phyloP scores from a whole-genome alignment of 2,113 vertebrate species.

The Pseudois nayaur region DNA sequence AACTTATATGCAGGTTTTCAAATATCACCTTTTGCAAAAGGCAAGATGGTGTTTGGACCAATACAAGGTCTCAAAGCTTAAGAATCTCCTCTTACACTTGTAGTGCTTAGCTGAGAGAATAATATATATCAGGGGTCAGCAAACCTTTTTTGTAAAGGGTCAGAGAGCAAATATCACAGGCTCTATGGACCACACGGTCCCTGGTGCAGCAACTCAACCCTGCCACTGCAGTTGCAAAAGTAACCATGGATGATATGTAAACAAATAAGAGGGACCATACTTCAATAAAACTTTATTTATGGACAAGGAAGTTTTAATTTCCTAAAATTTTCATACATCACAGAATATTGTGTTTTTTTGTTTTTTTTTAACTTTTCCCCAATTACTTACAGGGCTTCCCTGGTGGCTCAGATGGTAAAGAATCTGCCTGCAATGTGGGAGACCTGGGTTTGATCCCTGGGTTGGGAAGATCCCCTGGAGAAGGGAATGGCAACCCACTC shows the following conservation, averaged over 20 bases:
- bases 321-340: neutral
- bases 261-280: neutral
- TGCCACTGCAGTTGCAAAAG: neutral
- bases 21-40: conserved; percentile 15
- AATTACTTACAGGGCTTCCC: neutral
- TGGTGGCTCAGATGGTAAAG: neutral
- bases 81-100: neutral
- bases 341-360: neutral
- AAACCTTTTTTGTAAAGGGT: neutral
- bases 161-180: neutral
- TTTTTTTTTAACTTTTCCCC: neutral
- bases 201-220: neutral
- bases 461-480: neutral
- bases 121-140: neutral
- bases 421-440: neutral
- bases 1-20: neutral
- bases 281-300: neutral
- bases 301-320: neutral
- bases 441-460: neutral
- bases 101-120: neutral
- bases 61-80: neutral
- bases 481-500: neutral
- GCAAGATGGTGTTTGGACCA: neutral
- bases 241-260: neutral
- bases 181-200: neutral